Evolutionary conservation across 2,113 vertebrate species (phyloP).

Genomic region (Morphnarchus princeps): DNA sequence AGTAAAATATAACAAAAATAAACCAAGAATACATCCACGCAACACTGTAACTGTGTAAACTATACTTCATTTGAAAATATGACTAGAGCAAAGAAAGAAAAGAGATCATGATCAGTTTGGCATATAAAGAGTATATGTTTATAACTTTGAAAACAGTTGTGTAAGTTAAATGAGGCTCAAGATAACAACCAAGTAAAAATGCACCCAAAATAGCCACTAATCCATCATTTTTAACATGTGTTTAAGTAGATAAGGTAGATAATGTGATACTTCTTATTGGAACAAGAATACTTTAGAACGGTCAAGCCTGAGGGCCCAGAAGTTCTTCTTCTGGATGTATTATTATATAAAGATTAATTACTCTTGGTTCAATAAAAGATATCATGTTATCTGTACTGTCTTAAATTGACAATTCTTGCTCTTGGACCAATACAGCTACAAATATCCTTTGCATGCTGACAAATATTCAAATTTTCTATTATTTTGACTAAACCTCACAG

Average conservation of each 20-base stretch:
- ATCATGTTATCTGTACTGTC: background rate
- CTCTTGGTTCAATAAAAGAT: background rate
- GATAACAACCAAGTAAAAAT: conserved; percentile 33
- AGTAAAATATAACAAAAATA: background rate
- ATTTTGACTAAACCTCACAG: background rate
- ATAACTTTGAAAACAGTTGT: background rate
- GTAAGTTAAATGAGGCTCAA: background rate
- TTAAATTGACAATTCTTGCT: background rate
- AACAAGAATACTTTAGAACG: background rate
- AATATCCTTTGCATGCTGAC: background rate
- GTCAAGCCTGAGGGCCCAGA: background rate
- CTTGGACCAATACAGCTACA: background rate
- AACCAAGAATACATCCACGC: background rate
- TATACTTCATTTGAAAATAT: background rate
- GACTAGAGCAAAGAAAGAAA: background rate
- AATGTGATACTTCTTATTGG: background rate
- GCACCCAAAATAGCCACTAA: conserved; percentile 22
- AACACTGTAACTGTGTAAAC: background rate
- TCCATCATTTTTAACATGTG: conserved; percentile 5
- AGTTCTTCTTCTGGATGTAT: background rate
- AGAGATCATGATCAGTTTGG: background rate
- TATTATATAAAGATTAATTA: background rate
- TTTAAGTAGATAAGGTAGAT: conserved; percentile 36
- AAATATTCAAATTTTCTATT: background rate
- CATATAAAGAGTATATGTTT: background rate